Evolutionary conservation across 2,888 invertebrate genomes (phyloP), one percentile per base, ranked within the genome.

Genomic region (Scaptomyza reducta): DNA sequence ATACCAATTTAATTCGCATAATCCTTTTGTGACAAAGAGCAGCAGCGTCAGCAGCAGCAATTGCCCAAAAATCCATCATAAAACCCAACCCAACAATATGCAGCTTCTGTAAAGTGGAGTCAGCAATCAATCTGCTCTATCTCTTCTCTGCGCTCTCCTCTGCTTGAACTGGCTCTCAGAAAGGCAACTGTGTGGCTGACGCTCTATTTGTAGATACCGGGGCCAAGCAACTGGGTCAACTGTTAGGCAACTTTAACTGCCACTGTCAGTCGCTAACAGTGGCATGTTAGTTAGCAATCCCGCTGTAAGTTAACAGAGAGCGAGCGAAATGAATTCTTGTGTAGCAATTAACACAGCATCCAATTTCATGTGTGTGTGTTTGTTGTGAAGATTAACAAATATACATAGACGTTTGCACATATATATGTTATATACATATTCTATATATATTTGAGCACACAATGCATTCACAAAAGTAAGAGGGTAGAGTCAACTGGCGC

Each of bases 401-500:
- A 64, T 69, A 38, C 35, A 35, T 33, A 22, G 5, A 38, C 45
- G 50, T 44, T n/a, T n/a, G 3, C 22, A 22, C 5, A 22, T 22
- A 22, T 22, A 22, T 2, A 49, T 49, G 31, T 18, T 14, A 6
- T 31, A 55, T 31, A 13, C 41, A 47, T 47, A 55, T 51, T 57
- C n/a, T 33, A 49, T 58, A 51, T 59, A 55, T 55, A 58, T 63
- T 41, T 57, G 41, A n/a, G 42, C 46, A 58, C 45, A 54, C 50
- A 57, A 64, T 62, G 45, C 59, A 60, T 53, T 50, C 41, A 63
- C 50, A 57, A 62, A 58, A 62, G 38, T 13, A 14, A 25, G 14
- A 61, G 64, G 65, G 61, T 40, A 79, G 76, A 82, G 81, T 82
- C 87, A 87, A 82, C 78, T 87, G 62, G 68, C 67, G 71, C 81